Evolutionary conservation across 2,888 invertebrate genomes (phyloP).

Genomic region (Electrophaes corylata): DNA sequence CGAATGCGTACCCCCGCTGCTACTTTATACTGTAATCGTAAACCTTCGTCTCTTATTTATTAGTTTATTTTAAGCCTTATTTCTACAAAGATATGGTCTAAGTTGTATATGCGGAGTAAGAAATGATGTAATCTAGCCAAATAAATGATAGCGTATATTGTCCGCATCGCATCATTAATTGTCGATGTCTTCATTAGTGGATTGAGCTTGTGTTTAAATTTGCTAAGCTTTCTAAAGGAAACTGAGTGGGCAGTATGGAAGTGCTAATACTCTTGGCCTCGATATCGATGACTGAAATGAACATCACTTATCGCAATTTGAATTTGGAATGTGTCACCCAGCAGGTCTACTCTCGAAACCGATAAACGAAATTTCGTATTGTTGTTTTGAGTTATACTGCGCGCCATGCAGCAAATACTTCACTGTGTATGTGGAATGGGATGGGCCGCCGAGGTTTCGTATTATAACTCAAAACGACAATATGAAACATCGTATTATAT

Average conservation of each 20-base stretch:
- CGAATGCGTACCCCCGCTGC: neutral
- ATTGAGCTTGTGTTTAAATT: slow-evolving; percentile 54
- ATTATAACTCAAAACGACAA: too few species aligned
- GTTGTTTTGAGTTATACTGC: too few species aligned
- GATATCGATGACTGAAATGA: slow-evolving; percentile 50
- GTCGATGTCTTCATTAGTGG: slow-evolving; percentile 65
- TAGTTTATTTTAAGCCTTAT: slow-evolving; percentile 20
- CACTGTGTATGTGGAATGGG: too few species aligned
- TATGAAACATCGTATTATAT: too few species aligned
- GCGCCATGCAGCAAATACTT: too few species aligned
- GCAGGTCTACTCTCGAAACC: too few species aligned
- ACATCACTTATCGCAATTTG: slow-evolving; percentile 47
- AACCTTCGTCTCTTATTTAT: slow-evolving; percentile 2
- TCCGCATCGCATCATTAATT: slow-evolving; percentile 53
- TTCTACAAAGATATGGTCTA: slow-evolving; percentile 10
- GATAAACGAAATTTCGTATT: too few species aligned
- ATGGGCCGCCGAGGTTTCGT: too few species aligned
- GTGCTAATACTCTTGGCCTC: slow-evolving; percentile 72
- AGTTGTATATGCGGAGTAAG: neutral
- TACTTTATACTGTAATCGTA: slow-evolving; percentile 18
- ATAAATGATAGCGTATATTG: slow-evolving; percentile 54
- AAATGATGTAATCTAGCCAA: slow-evolving; percentile 48
- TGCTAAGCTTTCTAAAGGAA: slow-evolving; percentile 74
- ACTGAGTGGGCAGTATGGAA: slow-evolving; percentile 51
- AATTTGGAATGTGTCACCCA: slow-evolving; percentile 16